phyloP scores from a whole-genome alignment of 2,888 invertebrate genomes.

The Pammene fasciana region DNA sequence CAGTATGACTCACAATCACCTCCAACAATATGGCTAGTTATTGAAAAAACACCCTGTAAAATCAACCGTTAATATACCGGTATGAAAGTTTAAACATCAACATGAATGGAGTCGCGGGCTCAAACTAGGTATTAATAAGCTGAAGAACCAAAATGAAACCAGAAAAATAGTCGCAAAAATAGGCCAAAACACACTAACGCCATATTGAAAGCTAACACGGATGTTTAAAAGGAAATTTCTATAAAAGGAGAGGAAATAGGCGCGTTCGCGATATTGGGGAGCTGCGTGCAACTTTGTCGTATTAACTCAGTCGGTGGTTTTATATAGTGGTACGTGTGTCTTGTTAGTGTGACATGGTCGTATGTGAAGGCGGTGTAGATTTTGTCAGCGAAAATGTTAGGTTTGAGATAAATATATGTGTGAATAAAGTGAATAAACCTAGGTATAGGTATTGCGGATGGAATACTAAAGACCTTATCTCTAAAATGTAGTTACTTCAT shows the following conservation, averaged over 20 bases:
- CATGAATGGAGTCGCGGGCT: too few relatives aligned
- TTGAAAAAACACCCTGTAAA: too few relatives aligned
- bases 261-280: constrained; percentile 30
- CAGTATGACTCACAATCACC: too few relatives aligned
- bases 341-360: constrained; percentile 6
- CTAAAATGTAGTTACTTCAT: too few relatives aligned
- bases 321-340: background rate
- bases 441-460: too few relatives aligned
- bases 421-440: background rate
- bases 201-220: constrained; percentile 32
- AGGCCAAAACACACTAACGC: constrained; percentile 5
- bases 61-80: too few relatives aligned
- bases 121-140: too few relatives aligned
- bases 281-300: constrained; percentile 9
- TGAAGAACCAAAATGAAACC: too few relatives aligned
- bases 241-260: constrained; percentile 40
- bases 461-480: too few relatives aligned
- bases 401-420: background rate
- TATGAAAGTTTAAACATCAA: too few relatives aligned
- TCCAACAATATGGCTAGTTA: too few relatives aligned
- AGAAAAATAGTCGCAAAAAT: too few relatives aligned
- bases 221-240: constrained; percentile 41
- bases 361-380: constrained; percentile 6
- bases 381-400: constrained; percentile 17
- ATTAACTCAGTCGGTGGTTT: background rate